Evolutionary conservation across 2,797 vertebrate species (phyloP).

Genomic region (Euphonia xanthogaster): DNA sequence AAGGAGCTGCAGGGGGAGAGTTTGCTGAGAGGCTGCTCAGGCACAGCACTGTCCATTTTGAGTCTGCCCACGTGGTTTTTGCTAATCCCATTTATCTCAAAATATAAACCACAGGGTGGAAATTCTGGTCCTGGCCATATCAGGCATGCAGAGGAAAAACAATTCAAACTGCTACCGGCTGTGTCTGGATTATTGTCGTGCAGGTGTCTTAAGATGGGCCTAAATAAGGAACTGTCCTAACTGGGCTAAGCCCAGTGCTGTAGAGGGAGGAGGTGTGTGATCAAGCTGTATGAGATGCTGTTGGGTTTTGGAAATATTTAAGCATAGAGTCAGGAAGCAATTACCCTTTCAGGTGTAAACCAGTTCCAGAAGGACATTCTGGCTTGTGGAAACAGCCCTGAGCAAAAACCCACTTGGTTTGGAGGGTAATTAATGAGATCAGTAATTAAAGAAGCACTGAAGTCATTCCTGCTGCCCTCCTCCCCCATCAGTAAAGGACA

Average conservation of each 20-base stretch:
- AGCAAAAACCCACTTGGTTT: constrained; percentile 9
- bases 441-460: constrained; percentile 31
- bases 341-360: constrained; percentile 50
- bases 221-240: not conserved
- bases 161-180: not conserved
- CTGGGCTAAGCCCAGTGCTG: not conserved
- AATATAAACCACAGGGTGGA: not conserved
- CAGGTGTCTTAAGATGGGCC: not conserved
- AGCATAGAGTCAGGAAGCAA: not conserved
- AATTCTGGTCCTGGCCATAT: not conserved
- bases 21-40: not conserved
- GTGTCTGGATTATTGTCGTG: not conserved
- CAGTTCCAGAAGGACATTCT: constrained; percentile 36
- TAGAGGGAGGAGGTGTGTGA: not conserved
- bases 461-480: constrained; percentile 23
- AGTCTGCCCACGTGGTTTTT: not conserved
- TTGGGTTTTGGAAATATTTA: not conserved
- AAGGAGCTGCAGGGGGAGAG: not conserved
- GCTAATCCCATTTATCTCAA: not conserved
- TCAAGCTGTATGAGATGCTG: not conserved
- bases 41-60: not conserved
- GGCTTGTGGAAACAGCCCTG: constrained; percentile 22
- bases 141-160: not conserved
- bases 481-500: constrained; percentile 5
- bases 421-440: constrained; percentile 42